phyloP scores from a whole-genome alignment of 2,888 invertebrate species.

The Chaetogeoica ovagalla region DNA sequence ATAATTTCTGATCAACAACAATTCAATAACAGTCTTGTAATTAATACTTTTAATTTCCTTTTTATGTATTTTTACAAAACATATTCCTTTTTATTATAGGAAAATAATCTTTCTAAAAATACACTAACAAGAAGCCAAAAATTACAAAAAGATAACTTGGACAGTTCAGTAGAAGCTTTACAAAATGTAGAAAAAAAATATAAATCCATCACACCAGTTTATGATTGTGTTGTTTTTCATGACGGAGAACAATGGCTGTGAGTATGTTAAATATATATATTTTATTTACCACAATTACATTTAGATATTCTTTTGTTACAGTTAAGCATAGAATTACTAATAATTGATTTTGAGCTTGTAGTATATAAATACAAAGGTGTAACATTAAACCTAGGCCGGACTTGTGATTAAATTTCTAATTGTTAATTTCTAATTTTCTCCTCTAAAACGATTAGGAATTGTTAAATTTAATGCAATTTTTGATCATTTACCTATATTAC shows the following conservation, averaged over 20 bases:
- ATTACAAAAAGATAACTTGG: conserved; percentile 78
- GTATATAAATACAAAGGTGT: too few species aligned
- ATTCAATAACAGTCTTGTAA: conserved; percentile 43
- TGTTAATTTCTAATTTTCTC: too few species aligned
- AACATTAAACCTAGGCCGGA: too few species aligned
- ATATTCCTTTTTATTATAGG: conserved; percentile 21
- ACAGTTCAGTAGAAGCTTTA: conserved; percentile 81
- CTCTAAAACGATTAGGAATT: too few species aligned
- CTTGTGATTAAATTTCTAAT: too few species aligned
- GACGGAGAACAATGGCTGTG: conserved; percentile 90
- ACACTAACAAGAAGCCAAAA: conserved; percentile 37
- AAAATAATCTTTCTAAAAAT: conserved; percentile 41
- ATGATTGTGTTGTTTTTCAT: conserved; percentile 91
- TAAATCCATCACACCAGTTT: conserved; percentile 82
- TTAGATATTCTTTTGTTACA: too few species aligned
- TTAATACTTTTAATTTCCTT: background rate
- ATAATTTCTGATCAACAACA: conserved; percentile 41
- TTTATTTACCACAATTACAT: background rate
- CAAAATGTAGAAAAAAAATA: conserved; percentile 85
- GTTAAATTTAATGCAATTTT: too few species aligned
- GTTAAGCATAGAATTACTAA: too few species aligned
- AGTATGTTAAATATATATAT: conserved; percentile 55
- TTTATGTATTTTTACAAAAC: background rate
- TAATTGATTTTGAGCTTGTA: too few species aligned
- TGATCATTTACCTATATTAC: background rate